These are phyloP conservation scores for Pteropus alecto DNA, from an alignment of 2,113 vertebrate species.

Conservation along the genomic window DNA sequence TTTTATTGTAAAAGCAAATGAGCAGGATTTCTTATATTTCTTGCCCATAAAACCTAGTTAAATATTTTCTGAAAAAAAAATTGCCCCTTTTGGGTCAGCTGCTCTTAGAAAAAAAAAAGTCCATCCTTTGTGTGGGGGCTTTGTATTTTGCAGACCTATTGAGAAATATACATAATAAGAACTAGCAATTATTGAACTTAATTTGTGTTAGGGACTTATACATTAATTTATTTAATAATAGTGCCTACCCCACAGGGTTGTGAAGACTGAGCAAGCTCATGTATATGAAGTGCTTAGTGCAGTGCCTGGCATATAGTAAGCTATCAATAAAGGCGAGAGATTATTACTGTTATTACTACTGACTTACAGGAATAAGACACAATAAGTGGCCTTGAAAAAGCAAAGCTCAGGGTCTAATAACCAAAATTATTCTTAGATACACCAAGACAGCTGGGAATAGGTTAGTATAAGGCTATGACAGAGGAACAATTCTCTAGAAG, in stretches of 20 bases:
- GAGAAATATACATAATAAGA: slow-evolving; percentile 15
- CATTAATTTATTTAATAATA: slow-evolving; percentile 14
- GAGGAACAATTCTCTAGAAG: background rate
- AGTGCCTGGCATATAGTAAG: background rate
- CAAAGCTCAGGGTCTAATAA: background rate
- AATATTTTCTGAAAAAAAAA: background rate
- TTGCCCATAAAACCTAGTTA: background rate
- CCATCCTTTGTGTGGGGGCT: background rate
- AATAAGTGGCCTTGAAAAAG: background rate
- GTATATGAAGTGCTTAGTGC: background rate
- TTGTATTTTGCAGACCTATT: background rate
- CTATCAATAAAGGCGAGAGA: background rate
- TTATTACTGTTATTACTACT: background rate
- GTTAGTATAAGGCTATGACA: background rate
- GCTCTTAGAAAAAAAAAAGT: background rate
- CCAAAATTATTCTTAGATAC: background rate
- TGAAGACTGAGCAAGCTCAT: background rate
- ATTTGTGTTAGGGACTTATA: background rate
- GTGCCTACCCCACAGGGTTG: background rate
- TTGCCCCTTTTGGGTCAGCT: background rate
- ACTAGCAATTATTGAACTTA: background rate
- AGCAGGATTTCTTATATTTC: slow-evolving; percentile 3
- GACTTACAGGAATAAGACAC: background rate
- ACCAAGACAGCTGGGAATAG: background rate
- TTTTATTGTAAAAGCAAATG: slow-evolving; percentile 4